Evolutionary conservation across 1,140 invertebrate genomes (phyloP).

Genomic region (Pogonomyrmex californicus): DNA sequence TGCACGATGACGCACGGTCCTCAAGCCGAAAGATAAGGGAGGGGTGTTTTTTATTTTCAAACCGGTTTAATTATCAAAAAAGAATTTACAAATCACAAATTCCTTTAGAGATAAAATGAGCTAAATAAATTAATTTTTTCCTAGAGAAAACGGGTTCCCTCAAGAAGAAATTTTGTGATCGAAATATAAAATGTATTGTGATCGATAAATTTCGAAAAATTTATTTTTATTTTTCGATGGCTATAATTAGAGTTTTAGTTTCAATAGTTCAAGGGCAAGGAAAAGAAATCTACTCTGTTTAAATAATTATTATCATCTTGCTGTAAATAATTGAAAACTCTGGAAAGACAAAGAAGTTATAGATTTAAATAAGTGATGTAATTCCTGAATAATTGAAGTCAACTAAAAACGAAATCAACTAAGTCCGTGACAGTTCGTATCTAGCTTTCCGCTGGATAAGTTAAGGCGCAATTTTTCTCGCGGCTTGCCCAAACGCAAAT

Average conservation of each 20-base stretch:
- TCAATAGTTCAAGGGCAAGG: neutral
- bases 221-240: neutral
- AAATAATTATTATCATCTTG: neutral
- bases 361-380: too few species aligned
- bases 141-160: neutral
- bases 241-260: neutral
- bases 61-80: slow-evolving; percentile 26
- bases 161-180: neutral
- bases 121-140: neutral
- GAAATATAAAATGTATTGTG: neutral
- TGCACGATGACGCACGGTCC: slow-evolving; percentile 19
- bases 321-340: neutral
- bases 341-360: neutral
- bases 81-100: neutral
- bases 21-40: neutral
- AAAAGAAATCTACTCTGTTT: neutral
- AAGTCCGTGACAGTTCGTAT: neutral
- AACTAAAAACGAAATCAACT: neutral
- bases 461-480: neutral
- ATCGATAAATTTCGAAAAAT: neutral
- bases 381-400: too few species aligned
- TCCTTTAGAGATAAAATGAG: neutral
- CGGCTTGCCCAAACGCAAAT: slow-evolving; percentile 10
- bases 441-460: neutral
- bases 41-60: neutral